Evolutionary conservation across 2,113 vertebrate species (phyloP), one percentile per base, ranked within the genome.

Genomic region (Xiphophorus hellerii): DNA sequence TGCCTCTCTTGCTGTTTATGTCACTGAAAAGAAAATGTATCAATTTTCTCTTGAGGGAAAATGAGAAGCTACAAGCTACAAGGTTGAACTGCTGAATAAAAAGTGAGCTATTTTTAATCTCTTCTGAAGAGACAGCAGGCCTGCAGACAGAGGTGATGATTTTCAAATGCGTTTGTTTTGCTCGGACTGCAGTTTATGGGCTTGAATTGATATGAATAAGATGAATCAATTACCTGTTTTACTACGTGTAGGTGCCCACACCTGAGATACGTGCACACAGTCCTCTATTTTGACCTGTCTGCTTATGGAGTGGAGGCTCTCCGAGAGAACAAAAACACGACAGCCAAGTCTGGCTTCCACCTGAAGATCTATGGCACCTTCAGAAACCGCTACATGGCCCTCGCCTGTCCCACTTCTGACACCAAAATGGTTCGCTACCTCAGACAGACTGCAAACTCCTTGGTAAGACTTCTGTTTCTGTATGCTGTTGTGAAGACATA

Each of bases 291-390:
- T 62, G 95, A 96, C 90, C 91, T 96, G 71, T 96, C 95, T 1
- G 96, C 95, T 2, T 96, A 95, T 1, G 95, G 94, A 20, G 87
- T 95, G 29, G 92, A 96, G 75, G 78, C 84, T 17, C 73, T 81
- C 25, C 88, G 93, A 84, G 94, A 96, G 69, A 76, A 91, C 35
- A 90, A 78, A 4, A 84, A 87, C 62, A 72, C 88, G 10, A n/a
- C 91, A 0, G 15, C 80, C 71, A 94, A 93, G 69, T 85, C 92
- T 0, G 93, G 92, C 5, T 96, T 96, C 85, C 94, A 95, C 79
- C 83, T 95, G 60, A 96, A 96, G 90, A 96, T 96, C 76, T 95
- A 94, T 13, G 95, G 94, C 42, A 96, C 93, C 14, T 96, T 96
- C 87, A 87, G 93, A 48, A 94, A 96, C 86, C 88, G 90, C 71